Base-by-base conservation (phyloP, 2,113 vertebrate species). In the Leuciscus idus region DNA sequence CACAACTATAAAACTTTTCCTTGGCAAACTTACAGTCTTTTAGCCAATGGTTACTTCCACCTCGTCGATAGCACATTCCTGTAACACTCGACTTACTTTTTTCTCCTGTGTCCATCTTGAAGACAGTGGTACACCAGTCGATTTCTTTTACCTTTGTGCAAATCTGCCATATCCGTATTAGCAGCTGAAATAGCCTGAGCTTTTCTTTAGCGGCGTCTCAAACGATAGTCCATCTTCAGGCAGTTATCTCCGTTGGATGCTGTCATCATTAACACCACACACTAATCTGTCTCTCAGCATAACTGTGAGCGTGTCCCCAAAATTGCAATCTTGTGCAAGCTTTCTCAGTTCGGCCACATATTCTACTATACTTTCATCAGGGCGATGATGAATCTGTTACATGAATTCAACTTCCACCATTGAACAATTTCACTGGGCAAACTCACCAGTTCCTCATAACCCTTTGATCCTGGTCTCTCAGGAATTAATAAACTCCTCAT, bases 211-310 rank as follows among this genome's bases (percentile, higher is more conserved):
- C 3, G 59, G 75, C 6, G 30, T 87, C 15, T 87, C 83, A 68
- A 88, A 86, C 1, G 46, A 86, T 4, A 88, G 59, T 15, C 77
- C 84, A 23, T 55, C 48, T 30, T 88, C 76, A 2, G 84, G n/a
- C 64, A 87, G 48, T 28, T 82, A 57, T 48, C 62, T 26, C 30
- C 70, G n/a, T 33, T 87, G 72, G 57, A 88, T 85, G 9, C 52
- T 57, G 13, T 88, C 88, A 50, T 88, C 88, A 57, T 85, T 85
- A 39, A 89, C 73, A 13, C 85, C 86, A 62, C 87, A 86, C 1
- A 88, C 90, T 21, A 88, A 50, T 39, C 81, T 28, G 77, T 89
- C 88, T 50, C 85, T 55, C 33, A 89, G 43, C 80, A 85, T 89
- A 21, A 70, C 46, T 70, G 66, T 64, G 4, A 89, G 80, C 0